Evolutionary conservation across 2,797 vertebrate species (phyloP).

Genomic region (Borostomias antarcticus): DNA sequence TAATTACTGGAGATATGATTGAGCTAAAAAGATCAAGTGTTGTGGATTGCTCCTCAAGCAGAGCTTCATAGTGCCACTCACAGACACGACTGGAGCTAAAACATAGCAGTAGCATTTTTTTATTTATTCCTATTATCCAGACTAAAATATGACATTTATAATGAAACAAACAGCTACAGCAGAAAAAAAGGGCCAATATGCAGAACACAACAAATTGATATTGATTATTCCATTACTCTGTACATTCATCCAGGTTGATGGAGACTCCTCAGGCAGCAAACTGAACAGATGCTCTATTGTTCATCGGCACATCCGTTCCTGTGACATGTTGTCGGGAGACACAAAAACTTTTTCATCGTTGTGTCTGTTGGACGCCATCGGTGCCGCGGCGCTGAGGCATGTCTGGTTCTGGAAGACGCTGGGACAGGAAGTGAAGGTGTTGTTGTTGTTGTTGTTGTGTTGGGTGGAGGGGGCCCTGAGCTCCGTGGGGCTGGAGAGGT

Average conservation of each 20-base stretch:
- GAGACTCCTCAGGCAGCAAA: neutral
- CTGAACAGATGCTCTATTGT: neutral
- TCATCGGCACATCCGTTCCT: slow-evolving; percentile 15
- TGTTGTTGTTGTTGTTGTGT: slow-evolving; percentile 61
- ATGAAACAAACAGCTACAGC: too few species aligned
- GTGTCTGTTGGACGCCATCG: neutral
- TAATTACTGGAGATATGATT: slow-evolving; percentile 52
- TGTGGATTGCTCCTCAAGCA: slow-evolving; percentile 30
- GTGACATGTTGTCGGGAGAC: neutral
- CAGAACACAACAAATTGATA: too few species aligned
- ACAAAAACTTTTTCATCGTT: neutral
- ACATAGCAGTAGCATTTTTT: neutral
- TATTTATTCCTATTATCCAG: neutral
- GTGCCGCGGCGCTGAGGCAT: slow-evolving; percentile 10
- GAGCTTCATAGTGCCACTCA: neutral
- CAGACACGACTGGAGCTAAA: neutral
- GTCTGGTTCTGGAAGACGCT: slow-evolving; percentile 49
- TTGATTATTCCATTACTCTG: too few species aligned
- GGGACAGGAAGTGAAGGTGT: slow-evolving; percentile 57
- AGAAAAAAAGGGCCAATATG: too few species aligned
- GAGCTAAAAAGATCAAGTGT: slow-evolving; percentile 48
- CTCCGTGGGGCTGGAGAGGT: slow-evolving; percentile 56
- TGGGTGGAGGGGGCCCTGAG: slow-evolving; percentile 44
- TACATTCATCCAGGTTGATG: too few species aligned
- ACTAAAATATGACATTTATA: too few species aligned